Evolutionary conservation across 2,113 vertebrate genomes (phyloP).

Genomic region (Podarcis raffonei): DNA sequence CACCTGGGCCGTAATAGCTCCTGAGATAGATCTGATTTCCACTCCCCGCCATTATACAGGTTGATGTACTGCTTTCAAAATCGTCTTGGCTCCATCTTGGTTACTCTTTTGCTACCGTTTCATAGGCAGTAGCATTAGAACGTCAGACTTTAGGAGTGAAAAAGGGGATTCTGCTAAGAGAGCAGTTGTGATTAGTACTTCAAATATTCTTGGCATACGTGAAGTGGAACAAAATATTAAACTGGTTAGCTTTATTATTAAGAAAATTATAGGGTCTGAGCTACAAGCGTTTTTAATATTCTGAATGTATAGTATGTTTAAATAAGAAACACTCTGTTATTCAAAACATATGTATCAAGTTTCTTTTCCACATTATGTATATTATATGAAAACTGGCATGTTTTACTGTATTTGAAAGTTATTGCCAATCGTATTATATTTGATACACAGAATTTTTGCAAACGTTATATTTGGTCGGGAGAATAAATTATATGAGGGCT

Average conservation of each 20-base stretch:
- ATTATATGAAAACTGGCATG: conserved; percentile 20
- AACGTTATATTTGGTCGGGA: conserved; percentile 4
- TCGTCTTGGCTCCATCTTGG: not conserved
- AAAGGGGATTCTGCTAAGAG: not conserved
- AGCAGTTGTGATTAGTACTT: not conserved
- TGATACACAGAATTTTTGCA: conserved; percentile 23
- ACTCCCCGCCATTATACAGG: not conserved
- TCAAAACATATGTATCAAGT: conserved; percentile 12
- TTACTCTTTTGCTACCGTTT: not conserved
- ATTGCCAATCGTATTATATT: conserved; percentile 27
- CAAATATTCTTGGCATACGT: conserved; percentile 16
- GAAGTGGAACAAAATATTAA: conserved; percentile 32
- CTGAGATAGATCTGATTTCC: not conserved
- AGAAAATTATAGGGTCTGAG: not conserved
- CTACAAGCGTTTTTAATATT: conserved; percentile 29
- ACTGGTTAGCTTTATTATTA: not conserved
- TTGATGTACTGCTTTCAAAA: not conserved
- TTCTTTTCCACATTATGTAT: conserved; percentile 39
- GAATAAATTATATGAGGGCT: conserved; percentile 22
- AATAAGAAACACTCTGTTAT: conserved; percentile 38
- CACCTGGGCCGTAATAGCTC: not conserved
- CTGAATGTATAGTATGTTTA: not conserved
- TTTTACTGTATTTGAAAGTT: conserved; percentile 40
- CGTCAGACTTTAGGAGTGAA: not conserved
- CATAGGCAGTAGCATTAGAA: not conserved